A percentile compares a stretch with the other conserved stretches of the same genome.
Evolutionary conservation across 35 echinoderm and acorn worm genomes (phyloP).

Genomic region (Lytechinus pictus): DNA sequence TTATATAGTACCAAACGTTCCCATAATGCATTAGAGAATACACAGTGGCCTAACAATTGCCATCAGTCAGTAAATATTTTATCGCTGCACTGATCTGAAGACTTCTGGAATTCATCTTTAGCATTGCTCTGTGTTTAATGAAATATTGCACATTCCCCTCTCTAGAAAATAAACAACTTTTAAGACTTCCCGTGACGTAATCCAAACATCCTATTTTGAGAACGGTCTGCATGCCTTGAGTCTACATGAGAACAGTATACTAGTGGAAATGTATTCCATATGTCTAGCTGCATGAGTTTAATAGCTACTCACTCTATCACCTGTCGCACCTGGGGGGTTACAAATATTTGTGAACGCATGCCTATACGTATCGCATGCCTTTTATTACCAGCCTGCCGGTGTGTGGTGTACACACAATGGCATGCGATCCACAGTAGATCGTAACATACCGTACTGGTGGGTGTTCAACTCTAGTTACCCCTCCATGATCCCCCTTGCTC

Average conservation of each 20-base stretch:
- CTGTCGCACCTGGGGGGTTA: slow-evolving; percentile 30
- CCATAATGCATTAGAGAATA: no score
- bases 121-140: neutral
- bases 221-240: neutral
- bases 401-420: neutral
- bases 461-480: neutral
- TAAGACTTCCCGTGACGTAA: neutral
- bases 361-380: slow-evolving; percentile 16
- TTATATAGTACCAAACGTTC: no score
- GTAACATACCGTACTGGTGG: neutral
- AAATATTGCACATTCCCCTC: neutral
- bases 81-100: no score
- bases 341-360: neutral
- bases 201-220: neutral
- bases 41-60: no score
- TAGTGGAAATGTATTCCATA: neutral
- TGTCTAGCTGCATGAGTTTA: neutral
- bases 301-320: slow-evolving; percentile 14
- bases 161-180: neutral
- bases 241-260: no score
- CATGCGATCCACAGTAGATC: slow-evolving; percentile 25
- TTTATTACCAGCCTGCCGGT: neutral
- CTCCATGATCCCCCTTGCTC: neutral
- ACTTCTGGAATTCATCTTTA: no score
- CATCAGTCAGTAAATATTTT: no score